Evolutionary conservation across 2,113 vertebrate genomes (phyloP), one percentile per base, ranked within the genome.

Genomic region (Cyanistes caeruleus): DNA sequence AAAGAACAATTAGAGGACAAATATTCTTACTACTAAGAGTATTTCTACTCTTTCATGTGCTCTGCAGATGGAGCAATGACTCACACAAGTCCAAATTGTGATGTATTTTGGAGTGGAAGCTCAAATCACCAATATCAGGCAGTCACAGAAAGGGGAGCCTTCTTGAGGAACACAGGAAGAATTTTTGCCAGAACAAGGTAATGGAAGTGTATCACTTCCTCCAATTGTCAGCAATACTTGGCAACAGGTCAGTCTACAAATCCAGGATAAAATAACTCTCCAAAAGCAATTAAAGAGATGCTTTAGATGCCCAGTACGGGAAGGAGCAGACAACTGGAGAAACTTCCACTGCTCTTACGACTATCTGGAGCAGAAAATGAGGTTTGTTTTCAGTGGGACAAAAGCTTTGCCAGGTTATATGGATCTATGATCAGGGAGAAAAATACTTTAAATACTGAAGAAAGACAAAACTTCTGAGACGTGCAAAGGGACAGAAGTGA

Each of bases 151-250:
- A 78, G 27, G 35, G 27, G 3, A 65, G 8, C 2, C 37, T 92
- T 80, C 63, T 93, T 77, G 24, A 87, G n/a, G 46, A 93, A 77
- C 58, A 68, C 2, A 60, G 22, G 51, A 82, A 68, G 70, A 75
- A 94, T 44, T 94, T 95, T 93, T 82, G 73, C 76, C 81, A 94
- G 72, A 92, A 90, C 53, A 78, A 77, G 51, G 65, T 82, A 53
- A 86, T 90, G 95, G 93, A 94, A 95, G 30, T 55, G 90, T 94
- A 92, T 84, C 96, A 96, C 91, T 97, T 97, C 97, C 94, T 35
- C 13, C 86, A 91, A 73, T 97, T 96, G 93, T 97, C 77, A 87
- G 53, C 84, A 94, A 93, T 52, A 44, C 20, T 93, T 94, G 92
- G 93, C 94, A 96, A 87, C 23, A 31, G 19, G 65, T 89, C 82